phyloP scores from a whole-genome alignment of 2,113 vertebrate genomes.

The Anser cygnoides region DNA sequence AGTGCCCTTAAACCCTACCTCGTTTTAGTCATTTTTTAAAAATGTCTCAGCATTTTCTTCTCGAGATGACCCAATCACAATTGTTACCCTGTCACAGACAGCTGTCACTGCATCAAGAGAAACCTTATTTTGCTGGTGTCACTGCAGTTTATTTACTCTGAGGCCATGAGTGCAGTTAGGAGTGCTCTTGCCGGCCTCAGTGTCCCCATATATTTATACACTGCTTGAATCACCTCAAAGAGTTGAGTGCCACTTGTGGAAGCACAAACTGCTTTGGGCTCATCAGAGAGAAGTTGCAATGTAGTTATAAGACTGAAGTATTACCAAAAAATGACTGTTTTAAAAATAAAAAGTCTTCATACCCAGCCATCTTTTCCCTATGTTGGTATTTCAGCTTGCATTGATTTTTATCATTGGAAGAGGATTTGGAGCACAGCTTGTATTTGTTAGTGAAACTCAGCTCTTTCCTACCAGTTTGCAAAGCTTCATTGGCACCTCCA shows the following conservation, averaged over 20 bases:
- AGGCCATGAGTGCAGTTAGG: neutral
- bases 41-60: neutral
- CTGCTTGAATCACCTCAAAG: neutral
- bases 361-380: neutral
- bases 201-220: neutral
- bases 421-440: neutral
- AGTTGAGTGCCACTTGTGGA: neutral
- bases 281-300: neutral
- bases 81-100: neutral
- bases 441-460: neutral
- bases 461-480: neutral
- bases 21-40: neutral
- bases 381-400: neutral
- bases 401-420: neutral
- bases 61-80: neutral
- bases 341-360: neutral
- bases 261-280: neutral
- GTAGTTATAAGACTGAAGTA: neutral
- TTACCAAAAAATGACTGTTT: neutral
- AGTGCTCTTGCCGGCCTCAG: neutral
- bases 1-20: neutral
- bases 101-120: neutral
- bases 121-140: neutral
- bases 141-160: neutral
- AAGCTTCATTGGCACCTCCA: neutral